Evolutionary conservation across 2,888 invertebrate species (phyloP).

Genomic region (Morpho deidamia): DNA sequence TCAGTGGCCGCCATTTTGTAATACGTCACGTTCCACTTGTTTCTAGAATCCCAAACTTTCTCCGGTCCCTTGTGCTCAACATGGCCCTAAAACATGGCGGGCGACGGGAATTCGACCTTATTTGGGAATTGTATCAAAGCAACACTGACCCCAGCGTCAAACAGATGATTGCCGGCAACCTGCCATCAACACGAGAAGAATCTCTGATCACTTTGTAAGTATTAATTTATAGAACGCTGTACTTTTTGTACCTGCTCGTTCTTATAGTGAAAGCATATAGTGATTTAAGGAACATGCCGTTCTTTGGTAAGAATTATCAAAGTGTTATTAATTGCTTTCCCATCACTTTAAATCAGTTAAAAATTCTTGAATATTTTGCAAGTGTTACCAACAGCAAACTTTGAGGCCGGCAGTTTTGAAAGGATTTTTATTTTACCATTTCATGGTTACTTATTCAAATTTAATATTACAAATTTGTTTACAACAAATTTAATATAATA

Average conservation of each 20-base stretch:
- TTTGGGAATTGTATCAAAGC: conserved; percentile 80
- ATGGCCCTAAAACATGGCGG: conserved; percentile 79
- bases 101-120: conserved; percentile 83
- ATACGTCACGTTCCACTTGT: conserved; percentile 9
- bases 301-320: conserved; percentile 87
- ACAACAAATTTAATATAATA: too few species aligned
- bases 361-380: too few species aligned
- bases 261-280: conserved; percentile 94
- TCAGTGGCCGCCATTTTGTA: background rate
- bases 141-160: conserved; percentile 78
- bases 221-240: conserved; percentile 80
- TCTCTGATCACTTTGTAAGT: conserved; percentile 69
- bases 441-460: too few species aligned
- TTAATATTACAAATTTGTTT: too few species aligned
- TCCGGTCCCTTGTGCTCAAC: conserved; percentile 77
- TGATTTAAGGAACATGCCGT: conserved; percentile 97
- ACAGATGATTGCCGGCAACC: conserved; percentile 60
- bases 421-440: too few species aligned
- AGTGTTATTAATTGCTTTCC: background rate
- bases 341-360: too few species aligned
- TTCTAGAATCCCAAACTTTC: conserved; percentile 80
- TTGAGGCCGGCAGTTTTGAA: too few species aligned
- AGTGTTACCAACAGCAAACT: too few species aligned
- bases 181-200: conserved; percentile 74
- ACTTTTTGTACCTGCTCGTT: conserved; percentile 90